These are phyloP conservation scores for Saimiri boliviensis DNA, from an alignment of 2,113 vertebrate species.

Conservation along the genomic window DNA sequence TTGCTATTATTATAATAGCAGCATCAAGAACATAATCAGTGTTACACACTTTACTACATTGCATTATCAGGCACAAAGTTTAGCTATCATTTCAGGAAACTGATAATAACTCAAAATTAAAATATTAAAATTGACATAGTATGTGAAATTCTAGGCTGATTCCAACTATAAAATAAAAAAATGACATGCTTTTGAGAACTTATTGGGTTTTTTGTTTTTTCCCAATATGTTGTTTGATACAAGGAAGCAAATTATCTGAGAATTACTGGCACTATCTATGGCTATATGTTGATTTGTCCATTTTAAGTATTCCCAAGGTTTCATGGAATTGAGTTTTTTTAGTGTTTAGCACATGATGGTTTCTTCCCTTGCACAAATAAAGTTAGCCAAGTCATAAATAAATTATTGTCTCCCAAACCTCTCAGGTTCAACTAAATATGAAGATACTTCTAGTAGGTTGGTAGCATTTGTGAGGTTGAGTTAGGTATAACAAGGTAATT, in stretches of 20 bases:
- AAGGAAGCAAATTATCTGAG: neutral
- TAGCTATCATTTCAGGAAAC: neutral
- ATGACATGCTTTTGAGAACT: neutral
- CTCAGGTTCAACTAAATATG: conserved; percentile 12
- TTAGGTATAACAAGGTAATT: neutral
- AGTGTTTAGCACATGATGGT: neutral
- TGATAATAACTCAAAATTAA: neutral
- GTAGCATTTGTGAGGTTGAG: neutral
- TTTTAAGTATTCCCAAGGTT: neutral
- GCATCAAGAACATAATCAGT: neutral
- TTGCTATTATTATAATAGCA: neutral
- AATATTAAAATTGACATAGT: neutral
- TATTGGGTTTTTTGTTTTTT: neutral
- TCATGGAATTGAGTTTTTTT: neutral
- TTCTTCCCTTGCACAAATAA: neutral
- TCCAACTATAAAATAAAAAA: neutral
- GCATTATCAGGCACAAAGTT: neutral
- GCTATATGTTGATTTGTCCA: neutral
- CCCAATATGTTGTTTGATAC: neutral
- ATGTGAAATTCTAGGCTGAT: neutral
- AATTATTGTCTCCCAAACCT: neutral
- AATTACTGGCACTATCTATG: neutral
- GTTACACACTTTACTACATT: neutral
- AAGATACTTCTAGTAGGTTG: neutral
- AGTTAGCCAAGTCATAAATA: neutral